Percentiles rank a stretch among this genome's conserved stretches.
Conservation (phyloP, 1,140 invertebrate species). For the Telenomus remus region DNA sequence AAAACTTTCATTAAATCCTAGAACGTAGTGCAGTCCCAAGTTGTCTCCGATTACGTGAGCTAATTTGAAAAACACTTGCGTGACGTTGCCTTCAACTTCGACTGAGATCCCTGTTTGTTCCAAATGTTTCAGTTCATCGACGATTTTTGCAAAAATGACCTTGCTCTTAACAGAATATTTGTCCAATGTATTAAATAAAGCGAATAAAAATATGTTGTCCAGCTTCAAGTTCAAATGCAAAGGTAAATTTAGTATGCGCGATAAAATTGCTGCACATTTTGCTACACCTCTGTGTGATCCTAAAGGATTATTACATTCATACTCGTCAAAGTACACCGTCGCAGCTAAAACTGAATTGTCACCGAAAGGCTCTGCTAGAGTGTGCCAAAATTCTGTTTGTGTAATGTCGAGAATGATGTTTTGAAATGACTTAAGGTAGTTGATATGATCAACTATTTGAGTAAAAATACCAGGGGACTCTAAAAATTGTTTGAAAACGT, state of each 20-base stretch:
- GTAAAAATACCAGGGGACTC: slow-evolving; percentile 27
- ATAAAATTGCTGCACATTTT: slow-evolving; percentile 62
- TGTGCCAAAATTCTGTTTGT: slow-evolving; percentile 61
- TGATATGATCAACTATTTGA: slow-evolving; percentile 17
- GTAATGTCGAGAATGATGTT: slow-evolving; percentile 45
- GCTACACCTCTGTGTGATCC: slow-evolving; percentile 56
- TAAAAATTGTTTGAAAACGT: slow-evolving; percentile 45
- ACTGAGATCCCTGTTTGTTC: slow-evolving; percentile 5
- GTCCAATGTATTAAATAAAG: slow-evolving; percentile 25
- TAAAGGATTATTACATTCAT: slow-evolving; percentile 59
- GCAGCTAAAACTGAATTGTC: slow-evolving; percentile 59
- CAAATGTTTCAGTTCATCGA: slow-evolving; percentile 21
- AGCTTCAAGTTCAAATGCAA: background rate
- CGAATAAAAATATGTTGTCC: slow-evolving; percentile 26
- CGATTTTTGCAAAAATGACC: slow-evolving; percentile 29
- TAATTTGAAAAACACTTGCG: slow-evolving; percentile 29
- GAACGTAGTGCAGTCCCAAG: slow-evolving; percentile 19
- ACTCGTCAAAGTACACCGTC: slow-evolving; percentile 57
- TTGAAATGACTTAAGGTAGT: slow-evolving; percentile 25
- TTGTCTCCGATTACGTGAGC: slow-evolving; percentile 32
- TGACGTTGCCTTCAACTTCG: slow-evolving; percentile 18
- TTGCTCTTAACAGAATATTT: slow-evolving; percentile 9
- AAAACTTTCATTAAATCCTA: slow-evolving; percentile 32
- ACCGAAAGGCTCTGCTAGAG: slow-evolving; percentile 17
- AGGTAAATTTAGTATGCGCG: slow-evolving; percentile 59